Percentiles rank a stretch among this genome's conserved stretches.
Conservation (phyloP, 2,113 vertebrate species). For the Uria lomvia region DNA sequence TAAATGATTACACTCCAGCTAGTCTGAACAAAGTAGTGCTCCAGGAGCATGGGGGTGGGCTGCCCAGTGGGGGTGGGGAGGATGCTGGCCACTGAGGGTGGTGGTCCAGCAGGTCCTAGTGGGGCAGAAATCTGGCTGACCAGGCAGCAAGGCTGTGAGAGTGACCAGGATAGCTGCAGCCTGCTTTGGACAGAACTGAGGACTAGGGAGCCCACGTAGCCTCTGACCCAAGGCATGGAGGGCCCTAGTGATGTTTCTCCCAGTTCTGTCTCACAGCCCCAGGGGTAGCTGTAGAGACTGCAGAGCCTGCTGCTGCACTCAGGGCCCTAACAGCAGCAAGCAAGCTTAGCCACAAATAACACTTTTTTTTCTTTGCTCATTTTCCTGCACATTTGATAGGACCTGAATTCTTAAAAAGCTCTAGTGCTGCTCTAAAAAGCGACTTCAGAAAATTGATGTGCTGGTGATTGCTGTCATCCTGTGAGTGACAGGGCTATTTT, state of each 20-base stretch:
- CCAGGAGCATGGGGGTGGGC: not conserved
- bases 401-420: conserved; percentile 7
- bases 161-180: not conserved
- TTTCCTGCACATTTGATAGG: not conserved
- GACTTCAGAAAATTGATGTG: not conserved
- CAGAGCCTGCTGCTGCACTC: not conserved
- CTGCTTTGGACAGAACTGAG: not conserved
- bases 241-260: not conserved
- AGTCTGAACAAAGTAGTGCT: not conserved
- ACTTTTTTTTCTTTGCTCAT: not conserved
- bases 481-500: not conserved
- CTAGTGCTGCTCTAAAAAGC: not conserved
- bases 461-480: conserved; percentile 33
- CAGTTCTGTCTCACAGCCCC: not conserved
- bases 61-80: accelerated
- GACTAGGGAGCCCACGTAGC: accelerated
- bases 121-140: not conserved
- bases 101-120: not conserved
- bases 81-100: accelerated
- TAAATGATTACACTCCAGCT: not conserved
- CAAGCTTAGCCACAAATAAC: not conserved
- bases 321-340: not conserved
- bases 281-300: not conserved
- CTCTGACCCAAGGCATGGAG: not conserved
- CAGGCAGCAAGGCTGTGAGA: not conserved